Conservation (phyloP, 2,113 vertebrate species). For the Cryptotis parvus region DNA sequence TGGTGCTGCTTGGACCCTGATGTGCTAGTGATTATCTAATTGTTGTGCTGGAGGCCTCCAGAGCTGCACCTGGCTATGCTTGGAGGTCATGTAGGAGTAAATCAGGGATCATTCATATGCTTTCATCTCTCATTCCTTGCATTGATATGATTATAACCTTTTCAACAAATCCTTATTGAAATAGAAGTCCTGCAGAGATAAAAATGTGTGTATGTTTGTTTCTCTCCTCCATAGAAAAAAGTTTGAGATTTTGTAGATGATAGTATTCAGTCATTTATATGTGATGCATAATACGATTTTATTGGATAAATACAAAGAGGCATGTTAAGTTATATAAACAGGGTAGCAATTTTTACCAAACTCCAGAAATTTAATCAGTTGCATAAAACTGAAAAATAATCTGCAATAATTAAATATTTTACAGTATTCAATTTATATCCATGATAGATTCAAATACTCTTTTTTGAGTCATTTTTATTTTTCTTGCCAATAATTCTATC, state of each 20-base stretch:
- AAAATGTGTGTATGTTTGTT: not conserved
- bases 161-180: not conserved
- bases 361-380: slow-evolving; percentile 28
- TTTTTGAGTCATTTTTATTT: not conserved
- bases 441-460: not conserved
- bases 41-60: too few species aligned
- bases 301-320: not conserved
- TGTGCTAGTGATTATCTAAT: too few species aligned
- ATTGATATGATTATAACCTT: not conserved
- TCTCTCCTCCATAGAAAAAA: not conserved
- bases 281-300: not conserved
- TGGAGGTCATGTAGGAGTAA: too few species aligned
- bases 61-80: too few species aligned
- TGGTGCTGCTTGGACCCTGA: too few species aligned
- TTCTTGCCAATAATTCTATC: not conserved
- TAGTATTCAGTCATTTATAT: not conserved
- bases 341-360: slow-evolving; percentile 18
- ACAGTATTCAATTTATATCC: not conserved
- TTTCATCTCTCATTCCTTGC: not conserved
- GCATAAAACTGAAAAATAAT: slow-evolving; percentile 4
- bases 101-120: too few species aligned
- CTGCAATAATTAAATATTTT: not conserved
- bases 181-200: not conserved
- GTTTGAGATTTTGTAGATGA: not conserved
- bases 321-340: not conserved